A percentile compares a stretch with the other conserved stretches of the same genome.
Conservation (phyloP, 1,140 invertebrate genomes). For the Prorops nasuta region DNA sequence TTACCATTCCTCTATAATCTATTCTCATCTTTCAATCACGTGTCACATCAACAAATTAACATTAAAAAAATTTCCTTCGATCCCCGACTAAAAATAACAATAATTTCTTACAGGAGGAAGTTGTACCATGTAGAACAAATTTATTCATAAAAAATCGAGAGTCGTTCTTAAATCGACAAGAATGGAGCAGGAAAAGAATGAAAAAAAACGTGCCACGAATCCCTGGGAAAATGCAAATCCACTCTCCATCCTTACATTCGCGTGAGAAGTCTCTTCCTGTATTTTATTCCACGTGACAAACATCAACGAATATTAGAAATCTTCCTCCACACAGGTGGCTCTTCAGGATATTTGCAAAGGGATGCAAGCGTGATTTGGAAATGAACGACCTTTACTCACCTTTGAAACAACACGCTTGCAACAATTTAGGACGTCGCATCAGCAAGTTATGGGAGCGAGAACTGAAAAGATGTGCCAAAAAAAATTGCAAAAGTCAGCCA, state of each 20-base stretch:
- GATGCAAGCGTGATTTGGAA: slow-evolving; percentile 62
- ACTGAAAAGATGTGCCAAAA: slow-evolving; percentile 19
- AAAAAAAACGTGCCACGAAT: slow-evolving; percentile 51
- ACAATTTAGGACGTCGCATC: slow-evolving; percentile 59
- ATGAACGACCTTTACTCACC: slow-evolving; percentile 63
- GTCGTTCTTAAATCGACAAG: not conserved
- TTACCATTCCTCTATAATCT: no score
- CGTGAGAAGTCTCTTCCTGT: slow-evolving; percentile 41
- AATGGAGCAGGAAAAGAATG: slow-evolving; percentile 45
- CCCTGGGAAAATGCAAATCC: slow-evolving; percentile 56
- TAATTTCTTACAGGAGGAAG: not conserved
- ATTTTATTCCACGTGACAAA: not conserved
- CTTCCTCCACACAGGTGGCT: slow-evolving; percentile 57
- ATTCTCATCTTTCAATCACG: not conserved
- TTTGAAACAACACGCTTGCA: slow-evolving; percentile 62
- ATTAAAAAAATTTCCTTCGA: not conserved
- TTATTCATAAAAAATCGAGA: no score
- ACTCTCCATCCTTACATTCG: slow-evolving; percentile 57
- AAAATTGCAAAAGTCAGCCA: slow-evolving; percentile 29
- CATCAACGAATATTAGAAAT: not conserved
- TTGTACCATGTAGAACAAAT: not conserved
- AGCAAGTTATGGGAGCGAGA: slow-evolving; percentile 59
- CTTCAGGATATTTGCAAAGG: slow-evolving; percentile 56
- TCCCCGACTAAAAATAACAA: not conserved
- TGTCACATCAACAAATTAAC: slow-evolving; percentile 8